phyloP scores from a whole-genome alignment of 2,797 vertebrate genomes.

The Rhadinocentrus ornatus region DNA sequence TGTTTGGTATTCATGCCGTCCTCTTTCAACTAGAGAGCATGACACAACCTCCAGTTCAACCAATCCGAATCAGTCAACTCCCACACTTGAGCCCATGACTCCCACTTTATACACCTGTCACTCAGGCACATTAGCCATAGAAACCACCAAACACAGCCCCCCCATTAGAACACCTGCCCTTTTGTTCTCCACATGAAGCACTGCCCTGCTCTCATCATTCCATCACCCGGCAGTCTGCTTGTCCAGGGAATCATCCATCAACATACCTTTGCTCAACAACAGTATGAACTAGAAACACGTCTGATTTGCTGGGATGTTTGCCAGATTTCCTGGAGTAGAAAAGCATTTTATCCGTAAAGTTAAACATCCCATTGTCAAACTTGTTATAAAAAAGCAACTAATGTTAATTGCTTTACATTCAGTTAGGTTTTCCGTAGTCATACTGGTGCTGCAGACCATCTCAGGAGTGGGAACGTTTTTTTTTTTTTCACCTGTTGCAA shows the following conservation, averaged over 20 bases:
- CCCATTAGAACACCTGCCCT: conserved; percentile 53
- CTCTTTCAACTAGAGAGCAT: conserved; percentile 34
- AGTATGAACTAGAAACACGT: neutral
- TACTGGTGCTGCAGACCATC: neutral
- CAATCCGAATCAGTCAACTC: conserved; percentile 17
- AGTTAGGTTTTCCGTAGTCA: neutral
- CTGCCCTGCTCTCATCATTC: conserved; percentile 29
- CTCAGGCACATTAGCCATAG: conserved; percentile 26
- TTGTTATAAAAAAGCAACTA: neutral
- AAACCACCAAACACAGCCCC: neutral
- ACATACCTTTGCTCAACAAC: conserved; percentile 5
- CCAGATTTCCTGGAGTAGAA: neutral
- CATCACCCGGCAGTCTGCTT: conserved; percentile 18
- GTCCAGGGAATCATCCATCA: conserved; percentile 15
- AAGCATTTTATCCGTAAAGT: neutral
- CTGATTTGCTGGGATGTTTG: neutral
- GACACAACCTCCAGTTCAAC: conserved; percentile 40
- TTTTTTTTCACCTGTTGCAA: neutral
- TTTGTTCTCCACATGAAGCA: conserved; percentile 51
- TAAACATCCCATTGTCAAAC: neutral
- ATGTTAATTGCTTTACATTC: neutral
- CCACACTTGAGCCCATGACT: conserved; percentile 43
- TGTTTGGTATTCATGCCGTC: conserved; percentile 71
- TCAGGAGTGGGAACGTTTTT: neutral
- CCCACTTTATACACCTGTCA: conserved; percentile 50